These are phyloP conservation scores for Callocephalon fimbriatum DNA, from an alignment of 2,113 vertebrate species.

Conservation along the genomic window DNA sequence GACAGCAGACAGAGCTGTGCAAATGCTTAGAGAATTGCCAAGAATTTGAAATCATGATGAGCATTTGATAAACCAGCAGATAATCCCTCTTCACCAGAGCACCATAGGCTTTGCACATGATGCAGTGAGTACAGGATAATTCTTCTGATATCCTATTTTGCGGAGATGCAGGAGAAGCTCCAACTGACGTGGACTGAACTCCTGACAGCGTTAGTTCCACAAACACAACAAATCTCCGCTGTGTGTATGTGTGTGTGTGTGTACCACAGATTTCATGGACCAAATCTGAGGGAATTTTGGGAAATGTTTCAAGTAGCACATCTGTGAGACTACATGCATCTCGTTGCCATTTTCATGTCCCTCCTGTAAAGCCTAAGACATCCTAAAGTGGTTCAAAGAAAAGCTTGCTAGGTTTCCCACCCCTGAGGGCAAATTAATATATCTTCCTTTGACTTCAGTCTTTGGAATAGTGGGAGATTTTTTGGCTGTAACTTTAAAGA, in stretches of 20 bases:
- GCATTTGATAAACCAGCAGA: background rate
- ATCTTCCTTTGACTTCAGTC: background rate
- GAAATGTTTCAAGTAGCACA: background rate
- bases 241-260: background rate
- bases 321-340: background rate
- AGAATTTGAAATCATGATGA: background rate
- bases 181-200: background rate
- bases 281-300: background rate
- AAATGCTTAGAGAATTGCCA: background rate
- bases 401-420: background rate
- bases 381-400: background rate
- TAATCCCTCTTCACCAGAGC: background rate
- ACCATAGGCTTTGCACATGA: background rate
- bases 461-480: background rate
- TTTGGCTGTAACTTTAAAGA: background rate
- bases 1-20: background rate
- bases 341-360: background rate
- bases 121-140: background rate
- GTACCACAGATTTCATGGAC: background rate
- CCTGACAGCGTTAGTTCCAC: background rate
- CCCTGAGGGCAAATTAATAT: background rate
- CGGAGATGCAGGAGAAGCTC: background rate
- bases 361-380: background rate
- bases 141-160: background rate
- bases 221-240: background rate